Conservation (phyloP, 2,797 vertebrate genomes). For the Syngnathus rostellatus region DNA sequence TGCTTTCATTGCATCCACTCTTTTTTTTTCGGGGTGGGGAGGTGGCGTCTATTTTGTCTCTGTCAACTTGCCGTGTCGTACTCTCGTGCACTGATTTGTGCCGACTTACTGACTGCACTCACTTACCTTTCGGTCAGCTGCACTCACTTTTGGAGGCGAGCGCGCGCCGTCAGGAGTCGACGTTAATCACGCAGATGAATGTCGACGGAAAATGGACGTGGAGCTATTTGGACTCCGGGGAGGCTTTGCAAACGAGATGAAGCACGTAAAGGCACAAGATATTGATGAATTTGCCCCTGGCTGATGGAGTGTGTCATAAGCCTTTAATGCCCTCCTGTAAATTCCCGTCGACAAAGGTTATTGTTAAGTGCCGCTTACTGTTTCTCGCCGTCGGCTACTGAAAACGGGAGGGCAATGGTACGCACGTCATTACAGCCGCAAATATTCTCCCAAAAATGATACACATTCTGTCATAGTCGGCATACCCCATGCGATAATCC, state of each 20-base stretch:
- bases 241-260: background rate
- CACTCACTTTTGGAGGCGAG: conserved; percentile 24
- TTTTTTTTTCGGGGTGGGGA: conserved; percentile 21
- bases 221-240: background rate
- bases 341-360: background rate
- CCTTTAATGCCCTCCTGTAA: conserved; percentile 3
- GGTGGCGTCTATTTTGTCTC: conserved; percentile 32
- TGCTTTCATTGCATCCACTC: background rate
- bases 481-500: background rate
- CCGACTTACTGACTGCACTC: conserved; percentile 40
- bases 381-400: background rate
- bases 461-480: background rate
- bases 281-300: background rate
- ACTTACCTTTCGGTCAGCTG: conserved; percentile 38
- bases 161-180: conserved; percentile 15
- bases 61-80: conserved; percentile 36
- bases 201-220: background rate
- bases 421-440: background rate
- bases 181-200: conserved; percentile 20
- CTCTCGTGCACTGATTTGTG: conserved; percentile 34
- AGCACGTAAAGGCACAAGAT: background rate
- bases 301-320: background rate
- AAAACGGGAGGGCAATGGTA: background rate
- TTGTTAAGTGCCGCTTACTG: background rate
- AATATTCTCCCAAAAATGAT: background rate